phyloP scores from a whole-genome alignment of 2,113 vertebrate species.

The Antigone vipio region DNA sequence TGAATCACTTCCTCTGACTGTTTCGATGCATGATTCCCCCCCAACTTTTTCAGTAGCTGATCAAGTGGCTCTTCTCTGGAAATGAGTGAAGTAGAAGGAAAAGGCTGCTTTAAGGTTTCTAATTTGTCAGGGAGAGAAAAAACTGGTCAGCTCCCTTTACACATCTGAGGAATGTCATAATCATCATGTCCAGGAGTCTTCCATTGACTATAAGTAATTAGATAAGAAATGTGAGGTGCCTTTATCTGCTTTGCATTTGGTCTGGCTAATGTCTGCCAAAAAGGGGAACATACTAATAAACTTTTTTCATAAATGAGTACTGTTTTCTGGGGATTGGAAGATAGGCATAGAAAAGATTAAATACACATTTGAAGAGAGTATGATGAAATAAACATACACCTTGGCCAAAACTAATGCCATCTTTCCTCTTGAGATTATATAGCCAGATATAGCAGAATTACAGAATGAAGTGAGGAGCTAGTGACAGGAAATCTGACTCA shows the following conservation, averaged over 20 bases:
- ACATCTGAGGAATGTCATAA: neutral
- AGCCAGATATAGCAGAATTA: neutral
- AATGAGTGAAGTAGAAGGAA: neutral
- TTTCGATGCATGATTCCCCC: neutral
- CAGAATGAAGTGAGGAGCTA: neutral
- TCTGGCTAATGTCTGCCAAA: neutral
- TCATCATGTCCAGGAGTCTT: neutral
- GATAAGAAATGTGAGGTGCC: neutral
- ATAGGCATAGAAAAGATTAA: neutral
- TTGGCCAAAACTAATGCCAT: neutral
- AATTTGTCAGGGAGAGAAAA: neutral
- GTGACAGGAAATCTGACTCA: neutral
- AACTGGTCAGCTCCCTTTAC: neutral
- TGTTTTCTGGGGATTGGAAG: neutral
- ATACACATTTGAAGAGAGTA: neutral
- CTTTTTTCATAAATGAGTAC: neutral
- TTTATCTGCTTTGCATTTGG: neutral
- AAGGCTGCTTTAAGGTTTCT: neutral
- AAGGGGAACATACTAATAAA: neutral
- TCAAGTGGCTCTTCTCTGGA: neutral
- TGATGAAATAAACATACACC: neutral
- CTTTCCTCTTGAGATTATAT: neutral
- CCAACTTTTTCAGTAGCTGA: neutral
- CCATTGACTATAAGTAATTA: neutral
- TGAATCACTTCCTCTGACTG: neutral